phyloP scores from a whole-genome alignment of 2,888 invertebrate genomes.

The Stratiomys singularior region DNA sequence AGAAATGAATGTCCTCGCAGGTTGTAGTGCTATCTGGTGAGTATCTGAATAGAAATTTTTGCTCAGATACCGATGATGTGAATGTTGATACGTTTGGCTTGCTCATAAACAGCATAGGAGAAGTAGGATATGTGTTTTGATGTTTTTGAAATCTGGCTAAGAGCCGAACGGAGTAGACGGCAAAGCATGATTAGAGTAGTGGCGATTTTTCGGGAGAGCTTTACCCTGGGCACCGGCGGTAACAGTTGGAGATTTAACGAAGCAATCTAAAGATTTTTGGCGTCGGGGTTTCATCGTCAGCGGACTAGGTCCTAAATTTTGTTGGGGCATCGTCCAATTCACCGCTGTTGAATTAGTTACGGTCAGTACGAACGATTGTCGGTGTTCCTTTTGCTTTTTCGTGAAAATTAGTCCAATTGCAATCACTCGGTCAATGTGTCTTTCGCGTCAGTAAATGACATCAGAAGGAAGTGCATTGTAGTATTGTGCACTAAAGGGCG shows the following conservation, averaged over 20 bases:
- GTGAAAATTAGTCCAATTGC: neutral
- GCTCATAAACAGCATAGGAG: neutral
- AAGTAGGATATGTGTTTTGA: neutral
- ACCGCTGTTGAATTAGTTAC: neutral
- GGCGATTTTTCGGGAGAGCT: conserved; percentile 23
- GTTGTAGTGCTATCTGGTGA: neutral
- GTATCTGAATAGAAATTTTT: neutral
- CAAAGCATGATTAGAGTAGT: conserved; percentile 4
- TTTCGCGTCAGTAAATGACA: conserved; percentile 10
- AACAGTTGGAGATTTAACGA: conserved; percentile 15
- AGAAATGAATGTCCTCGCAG: neutral
- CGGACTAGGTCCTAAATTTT: conserved; percentile 22
- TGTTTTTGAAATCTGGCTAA: neutral
- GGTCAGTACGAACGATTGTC: neutral
- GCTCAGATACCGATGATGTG: neutral
- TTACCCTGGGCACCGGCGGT: neutral
- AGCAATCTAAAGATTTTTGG: conserved; percentile 34
- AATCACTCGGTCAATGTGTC: neutral
- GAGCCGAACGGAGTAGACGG: neutral
- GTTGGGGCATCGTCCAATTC: conserved; percentile 27
- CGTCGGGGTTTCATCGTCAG: conserved; percentile 35
- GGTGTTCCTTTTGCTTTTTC: conserved; percentile 12
- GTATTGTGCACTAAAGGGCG: neutral
- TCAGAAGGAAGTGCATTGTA: neutral
- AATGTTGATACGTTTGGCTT: neutral